Evolutionary conservation across 2,797 vertebrate genomes (phyloP), one percentile per base, ranked within the genome.

Genomic region (Ibycter americanus): DNA sequence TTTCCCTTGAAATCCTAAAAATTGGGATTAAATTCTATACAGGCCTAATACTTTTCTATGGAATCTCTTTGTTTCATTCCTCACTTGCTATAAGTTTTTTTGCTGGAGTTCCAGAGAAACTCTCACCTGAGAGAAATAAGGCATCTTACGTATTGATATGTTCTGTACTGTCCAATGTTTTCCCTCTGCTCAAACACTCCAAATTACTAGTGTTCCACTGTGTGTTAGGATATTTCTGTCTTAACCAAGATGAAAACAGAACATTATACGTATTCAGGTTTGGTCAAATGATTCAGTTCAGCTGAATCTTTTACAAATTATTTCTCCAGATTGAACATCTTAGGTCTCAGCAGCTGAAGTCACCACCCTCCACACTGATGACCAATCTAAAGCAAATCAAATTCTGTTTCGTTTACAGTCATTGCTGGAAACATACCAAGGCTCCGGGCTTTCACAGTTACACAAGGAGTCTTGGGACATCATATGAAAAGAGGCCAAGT

Each of bases 201-300:
- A 79, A 89, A 83, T 93, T 93, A 81, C 68, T 78, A 42, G 26
- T 72, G 59, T 72, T 94, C 72, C 78, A 49, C 86, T 90, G 71
- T 87, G 82, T 67, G 11, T 77, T 83, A 79, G 42, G 29, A 44
- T 94, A 85, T 79, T 91, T 91, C 66, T 49, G 19, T 54, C 47
- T 90, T 65, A 88, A 62, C 8, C 15, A 46, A 79, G 21, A 73
- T 9, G 13, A 81, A 80, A 90, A 87, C 49, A 16, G 89, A 96
- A 65, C 34, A 4, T 72, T 87, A 36, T 19, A 73, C 40, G 21
- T 55, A 74, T 78, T 82, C 74, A 92, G 29, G 29, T 90, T 82
- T 20, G 83, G 34, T 52, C 40, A 92, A 65, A 71, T 78, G 1
- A 83, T 85, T 90, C 63, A 68, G 66, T 92, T 21, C 54, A 74